Percentiles rank a stretch among this genome's conserved stretches.
phyloP scores from a whole-genome alignment of 2,888 invertebrate genomes.

The Folsomia manolachei region DNA sequence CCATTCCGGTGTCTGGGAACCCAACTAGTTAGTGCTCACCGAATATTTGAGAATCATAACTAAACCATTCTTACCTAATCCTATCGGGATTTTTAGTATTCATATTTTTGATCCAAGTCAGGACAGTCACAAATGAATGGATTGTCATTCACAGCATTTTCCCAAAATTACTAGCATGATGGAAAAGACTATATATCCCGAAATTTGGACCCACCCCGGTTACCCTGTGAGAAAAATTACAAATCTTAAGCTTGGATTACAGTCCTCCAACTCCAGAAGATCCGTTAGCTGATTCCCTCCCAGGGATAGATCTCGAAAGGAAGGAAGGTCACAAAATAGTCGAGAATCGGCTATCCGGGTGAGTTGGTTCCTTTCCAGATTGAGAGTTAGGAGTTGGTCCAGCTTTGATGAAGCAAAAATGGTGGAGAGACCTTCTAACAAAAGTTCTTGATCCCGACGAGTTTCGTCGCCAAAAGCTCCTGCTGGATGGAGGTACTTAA shows the following conservation, averaged over 20 bases:
- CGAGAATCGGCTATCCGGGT: conserved; percentile 63
- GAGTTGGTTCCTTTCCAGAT: conserved; percentile 74
- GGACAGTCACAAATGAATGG: conserved; percentile 66
- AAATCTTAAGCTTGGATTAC: conserved; percentile 65
- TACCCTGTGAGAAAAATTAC: too few relatives aligned
- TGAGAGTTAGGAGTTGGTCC: conserved; percentile 65
- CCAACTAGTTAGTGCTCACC: too few relatives aligned
- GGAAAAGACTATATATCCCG: conserved; percentile 57
- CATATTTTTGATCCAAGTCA: conserved; percentile 61
- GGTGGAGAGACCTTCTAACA: conserved; percentile 61
- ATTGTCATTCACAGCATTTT: too few relatives aligned
- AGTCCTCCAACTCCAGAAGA: conserved; percentile 66
- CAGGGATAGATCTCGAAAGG: conserved; percentile 66
- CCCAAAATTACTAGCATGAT: conserved; percentile 61
- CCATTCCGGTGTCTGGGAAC: too few relatives aligned
- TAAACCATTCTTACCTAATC: conserved; percentile 13
- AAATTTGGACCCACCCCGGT: conserved; percentile 67
- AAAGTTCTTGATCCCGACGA: too few relatives aligned
- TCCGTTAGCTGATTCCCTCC: conserved; percentile 58
- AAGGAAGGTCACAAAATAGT: conserved; percentile 69
- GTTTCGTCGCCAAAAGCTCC: conserved; percentile 70
- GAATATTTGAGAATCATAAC: too few relatives aligned
- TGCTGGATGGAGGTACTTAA: conserved; percentile 69
- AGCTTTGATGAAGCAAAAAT: conserved; percentile 66
- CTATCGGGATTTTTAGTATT: conserved; percentile 29